Evolutionary conservation across 2,113 vertebrate species (phyloP).

Genomic region (Anseranas semipalmata): DNA sequence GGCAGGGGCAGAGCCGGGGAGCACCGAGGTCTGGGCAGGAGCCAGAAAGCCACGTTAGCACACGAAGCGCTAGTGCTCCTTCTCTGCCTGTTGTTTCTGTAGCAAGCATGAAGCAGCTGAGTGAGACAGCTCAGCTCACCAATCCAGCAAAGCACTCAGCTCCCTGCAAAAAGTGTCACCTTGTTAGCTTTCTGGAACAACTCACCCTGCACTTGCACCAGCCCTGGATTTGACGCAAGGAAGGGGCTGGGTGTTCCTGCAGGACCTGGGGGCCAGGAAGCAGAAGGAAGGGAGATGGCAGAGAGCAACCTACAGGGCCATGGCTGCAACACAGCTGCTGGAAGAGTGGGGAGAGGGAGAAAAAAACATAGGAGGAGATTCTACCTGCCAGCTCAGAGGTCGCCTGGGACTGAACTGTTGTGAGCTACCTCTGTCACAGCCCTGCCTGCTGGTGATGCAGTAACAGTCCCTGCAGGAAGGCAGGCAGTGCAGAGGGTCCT

Average conservation of each 20-base stretch:
- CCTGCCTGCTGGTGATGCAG: too few species aligned
- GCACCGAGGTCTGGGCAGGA: background rate
- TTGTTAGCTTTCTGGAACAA: rapidly evolving
- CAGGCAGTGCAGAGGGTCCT: too few species aligned
- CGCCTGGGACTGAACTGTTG: too few species aligned
- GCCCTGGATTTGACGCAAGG: background rate
- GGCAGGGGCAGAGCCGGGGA: background rate
- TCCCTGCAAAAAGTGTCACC: background rate
- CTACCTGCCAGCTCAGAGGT: background rate
- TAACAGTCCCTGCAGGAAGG: too few species aligned
- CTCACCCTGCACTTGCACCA: rapidly evolving
- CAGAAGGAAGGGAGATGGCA: background rate
- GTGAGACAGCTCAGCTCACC: background rate
- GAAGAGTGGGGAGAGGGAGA: background rate
- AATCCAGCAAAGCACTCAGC: background rate
- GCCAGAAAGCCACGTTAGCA: background rate
- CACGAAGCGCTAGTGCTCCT: background rate
- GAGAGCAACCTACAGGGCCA: rapidly evolving
- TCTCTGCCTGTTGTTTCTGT: background rate
- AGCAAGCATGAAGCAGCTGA: background rate
- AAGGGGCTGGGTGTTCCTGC: background rate
- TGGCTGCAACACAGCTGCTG: background rate
- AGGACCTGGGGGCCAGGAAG: background rate
- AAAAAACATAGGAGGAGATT: background rate
- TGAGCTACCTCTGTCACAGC: too few species aligned